phyloP scores from a whole-genome alignment of 2,113 vertebrate species.

The Heliornis fulica region DNA sequence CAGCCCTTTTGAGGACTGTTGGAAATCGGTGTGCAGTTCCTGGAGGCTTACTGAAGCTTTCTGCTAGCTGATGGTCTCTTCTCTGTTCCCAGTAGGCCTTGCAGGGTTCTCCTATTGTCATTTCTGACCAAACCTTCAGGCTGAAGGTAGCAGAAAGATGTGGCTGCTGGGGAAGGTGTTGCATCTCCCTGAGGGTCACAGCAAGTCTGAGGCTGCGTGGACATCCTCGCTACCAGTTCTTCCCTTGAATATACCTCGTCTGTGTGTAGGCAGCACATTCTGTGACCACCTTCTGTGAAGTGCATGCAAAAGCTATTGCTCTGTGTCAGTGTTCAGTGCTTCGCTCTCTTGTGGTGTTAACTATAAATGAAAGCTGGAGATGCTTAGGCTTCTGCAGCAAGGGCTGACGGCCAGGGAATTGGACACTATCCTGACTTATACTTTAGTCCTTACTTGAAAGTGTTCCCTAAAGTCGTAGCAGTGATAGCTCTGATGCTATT shows the following conservation, averaged over 20 bases:
- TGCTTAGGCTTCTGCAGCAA: neutral
- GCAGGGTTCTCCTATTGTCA: neutral
- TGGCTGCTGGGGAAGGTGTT: neutral
- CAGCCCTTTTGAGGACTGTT: neutral
- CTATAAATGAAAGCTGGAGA: neutral
- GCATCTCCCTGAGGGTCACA: neutral
- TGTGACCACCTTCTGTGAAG: neutral
- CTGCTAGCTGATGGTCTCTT: neutral
- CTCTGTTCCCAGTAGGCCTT: neutral
- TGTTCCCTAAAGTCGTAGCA: neutral
- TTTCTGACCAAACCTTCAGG: neutral
- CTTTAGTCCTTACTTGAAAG: neutral
- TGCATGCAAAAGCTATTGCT: neutral
- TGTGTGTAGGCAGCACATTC: neutral
- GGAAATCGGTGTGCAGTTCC: neutral
- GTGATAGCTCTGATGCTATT: neutral
- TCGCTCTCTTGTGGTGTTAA: neutral
- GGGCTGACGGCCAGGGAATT: neutral
- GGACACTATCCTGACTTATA: neutral
- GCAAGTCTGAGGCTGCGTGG: neutral
- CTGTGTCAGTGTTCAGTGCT: neutral
- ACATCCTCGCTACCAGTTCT: rapidly evolving
- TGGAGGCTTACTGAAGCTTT: neutral
- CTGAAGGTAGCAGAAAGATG: neutral
- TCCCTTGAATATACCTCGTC: neutral